phyloP scores from a whole-genome alignment of 2,113 vertebrate species.

The Zosterops hypoxanthus region DNA sequence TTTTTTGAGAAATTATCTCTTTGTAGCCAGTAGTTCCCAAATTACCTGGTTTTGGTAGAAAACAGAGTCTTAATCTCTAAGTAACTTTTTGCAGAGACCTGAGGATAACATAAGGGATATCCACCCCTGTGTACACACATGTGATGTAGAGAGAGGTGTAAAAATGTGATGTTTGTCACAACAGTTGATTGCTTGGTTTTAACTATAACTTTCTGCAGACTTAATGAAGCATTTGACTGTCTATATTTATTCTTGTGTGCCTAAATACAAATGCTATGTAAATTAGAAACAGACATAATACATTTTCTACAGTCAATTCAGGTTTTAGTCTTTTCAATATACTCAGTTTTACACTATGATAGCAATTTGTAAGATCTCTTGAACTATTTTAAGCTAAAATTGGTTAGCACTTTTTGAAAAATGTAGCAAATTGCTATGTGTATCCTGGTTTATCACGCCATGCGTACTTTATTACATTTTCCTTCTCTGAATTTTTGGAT shows the following conservation, averaged over 20 bases:
- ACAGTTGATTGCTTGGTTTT: not conserved
- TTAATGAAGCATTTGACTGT: constrained; percentile 25
- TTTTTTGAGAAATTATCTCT: not conserved
- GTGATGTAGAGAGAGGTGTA: not conserved
- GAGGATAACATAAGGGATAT: not conserved
- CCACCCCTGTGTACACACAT: not conserved
- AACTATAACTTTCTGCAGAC: not conserved
- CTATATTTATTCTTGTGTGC: constrained; percentile 60
- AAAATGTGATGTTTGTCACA: not conserved
- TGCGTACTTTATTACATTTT: constrained; percentile 20
- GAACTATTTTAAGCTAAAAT: constrained; percentile 43
- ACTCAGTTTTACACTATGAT: constrained; percentile 45
- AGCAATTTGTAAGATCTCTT: constrained; percentile 44
- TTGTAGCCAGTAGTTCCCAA: not conserved
- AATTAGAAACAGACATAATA: constrained; percentile 9
- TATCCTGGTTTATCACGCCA: constrained; percentile 21
- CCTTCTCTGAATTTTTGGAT: constrained; percentile 19
- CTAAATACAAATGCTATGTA: constrained; percentile 48
- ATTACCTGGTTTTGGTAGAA: not conserved
- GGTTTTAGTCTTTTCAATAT: constrained; percentile 42
- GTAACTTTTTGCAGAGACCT: not conserved
- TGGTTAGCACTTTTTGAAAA: constrained; percentile 39
- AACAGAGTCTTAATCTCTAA: not conserved
- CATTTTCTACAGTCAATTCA: constrained; percentile 47
- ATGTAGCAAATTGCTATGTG: constrained; percentile 54